phyloP scores from a whole-genome alignment of 2,888 invertebrate species.

The Iselma pallidipennis region DNA sequence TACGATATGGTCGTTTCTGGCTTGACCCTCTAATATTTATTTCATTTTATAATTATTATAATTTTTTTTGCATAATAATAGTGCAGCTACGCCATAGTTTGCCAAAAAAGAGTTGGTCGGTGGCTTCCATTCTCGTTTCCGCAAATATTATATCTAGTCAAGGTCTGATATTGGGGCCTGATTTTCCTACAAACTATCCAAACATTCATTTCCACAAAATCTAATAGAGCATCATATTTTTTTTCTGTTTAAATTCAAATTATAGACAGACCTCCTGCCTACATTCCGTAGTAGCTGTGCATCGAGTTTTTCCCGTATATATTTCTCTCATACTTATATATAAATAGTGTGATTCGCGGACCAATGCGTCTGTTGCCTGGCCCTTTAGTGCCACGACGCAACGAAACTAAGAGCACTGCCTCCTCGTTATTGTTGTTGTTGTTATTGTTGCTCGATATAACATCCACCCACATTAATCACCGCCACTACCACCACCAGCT shows the following conservation, averaged over 20 bases:
- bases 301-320: slow-evolving; percentile 44
- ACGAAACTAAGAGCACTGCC: slow-evolving; percentile 49
- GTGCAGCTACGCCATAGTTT: slow-evolving; percentile 47
- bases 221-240: too few relatives aligned
- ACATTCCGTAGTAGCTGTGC: slow-evolving; percentile 54
- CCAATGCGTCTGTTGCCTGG: slow-evolving; percentile 53
- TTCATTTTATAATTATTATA: neutral
- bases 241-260: slow-evolving; percentile 2
- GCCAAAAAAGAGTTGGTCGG: slow-evolving; percentile 31
- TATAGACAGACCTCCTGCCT: slow-evolving; percentile 47
- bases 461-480: neutral
- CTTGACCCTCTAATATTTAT: too few relatives aligned
- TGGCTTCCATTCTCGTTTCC: slow-evolving; percentile 31
- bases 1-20: too few relatives aligned
- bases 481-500: neutral
- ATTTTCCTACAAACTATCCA: slow-evolving; percentile 19
- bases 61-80: neutral
- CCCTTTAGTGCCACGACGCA: slow-evolving; percentile 40
- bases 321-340: slow-evolving; percentile 14
- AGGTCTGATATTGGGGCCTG: slow-evolving; percentile 34
- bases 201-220: slow-evolving; percentile 14
- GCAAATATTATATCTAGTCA: slow-evolving; percentile 49
- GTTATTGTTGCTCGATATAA: neutral
- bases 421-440: neutral
- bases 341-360: slow-evolving; percentile 52